Base-by-base conservation (phyloP, 2,797 vertebrate genomes). In the Otolemur crassicaudatus region DNA sequence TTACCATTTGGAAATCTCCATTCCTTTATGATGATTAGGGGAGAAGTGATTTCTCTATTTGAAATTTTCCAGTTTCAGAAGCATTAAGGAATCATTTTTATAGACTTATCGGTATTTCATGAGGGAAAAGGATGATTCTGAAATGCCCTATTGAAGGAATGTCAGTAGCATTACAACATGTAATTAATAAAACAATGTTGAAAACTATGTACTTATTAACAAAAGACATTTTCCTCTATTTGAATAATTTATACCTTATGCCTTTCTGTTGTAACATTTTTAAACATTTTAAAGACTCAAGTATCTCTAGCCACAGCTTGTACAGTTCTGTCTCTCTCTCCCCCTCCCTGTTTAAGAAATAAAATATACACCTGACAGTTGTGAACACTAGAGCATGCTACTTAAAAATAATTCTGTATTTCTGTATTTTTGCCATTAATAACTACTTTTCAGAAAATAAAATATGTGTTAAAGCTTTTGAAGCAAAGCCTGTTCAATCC, bases 401-500 rank as follows among this genome's bases (percentile, higher is more conserved):
- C 40, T 91, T 91, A 11, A 22, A 77, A 97, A 79, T 63, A 10
- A 46, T 73, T 46, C 10, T 83, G 4, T 87, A 56, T 67, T 91
- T 93, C 13, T 83, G 3, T 89, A 60, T 58, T 90, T 93, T 89
- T 91, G 10, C n/a, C 77, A 79, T 84, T 93, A 94, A 27, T 70
- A 94, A 83, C 16, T 20, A 87, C 1, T 61, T 88, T 46, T 88
- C 37, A 94, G 37, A 58, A 90, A 76, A 19, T 80, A 23, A 94
- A 94, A 70, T 56, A 90, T 83, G 0, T 70, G 34, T 92, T 77
- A 86, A 77, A 87, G 7, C 13, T 82, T 79, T 65, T 75, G 13
- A 85, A 49, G n/a, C 25, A 94, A 89, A 83, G 34, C 13, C 49
- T 49, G 49, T 49, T 91, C 93, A 95, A 93, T 31, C 79, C 34